A percentile compares a stretch with the other conserved stretches of the same genome.
Evolutionary conservation across 2,797 vertebrate genomes (phyloP).

Genomic region (Rhabdomys pumilio): DNA sequence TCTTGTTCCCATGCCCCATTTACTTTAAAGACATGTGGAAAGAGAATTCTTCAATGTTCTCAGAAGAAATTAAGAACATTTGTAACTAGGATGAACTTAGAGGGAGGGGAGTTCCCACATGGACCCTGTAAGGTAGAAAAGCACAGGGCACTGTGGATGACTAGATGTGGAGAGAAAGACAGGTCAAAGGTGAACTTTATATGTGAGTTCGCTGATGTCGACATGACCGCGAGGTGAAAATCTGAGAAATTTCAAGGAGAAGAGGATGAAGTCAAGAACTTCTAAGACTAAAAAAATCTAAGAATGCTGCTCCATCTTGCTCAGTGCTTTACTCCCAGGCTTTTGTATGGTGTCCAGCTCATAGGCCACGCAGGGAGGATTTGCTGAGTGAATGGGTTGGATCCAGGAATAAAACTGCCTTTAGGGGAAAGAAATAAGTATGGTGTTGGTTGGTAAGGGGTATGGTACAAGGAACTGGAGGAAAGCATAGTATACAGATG

Average conservation of each 20-base stretch:
- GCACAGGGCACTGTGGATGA: neutral
- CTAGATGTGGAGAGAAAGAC: neutral
- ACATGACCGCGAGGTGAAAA: neutral
- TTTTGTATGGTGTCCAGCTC: neutral
- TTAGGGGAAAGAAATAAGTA: neutral
- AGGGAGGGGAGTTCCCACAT: neutral
- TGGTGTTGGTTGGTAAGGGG: neutral
- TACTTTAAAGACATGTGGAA: neutral
- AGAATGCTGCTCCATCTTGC: neutral
- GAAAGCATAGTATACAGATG: neutral
- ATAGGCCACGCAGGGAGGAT: neutral
- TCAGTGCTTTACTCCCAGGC: neutral
- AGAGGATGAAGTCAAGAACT: neutral
- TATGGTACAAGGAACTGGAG: neutral
- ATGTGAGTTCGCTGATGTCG: neutral
- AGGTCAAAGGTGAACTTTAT: neutral
- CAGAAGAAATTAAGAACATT: slow-evolving; percentile 14
- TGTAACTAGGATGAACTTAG: neutral
- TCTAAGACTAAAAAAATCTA: neutral
- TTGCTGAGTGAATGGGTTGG: neutral
- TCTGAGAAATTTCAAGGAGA: neutral
- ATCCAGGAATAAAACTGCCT: neutral
- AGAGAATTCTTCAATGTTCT: slow-evolving; percentile 1
- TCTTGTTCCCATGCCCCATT: neutral
- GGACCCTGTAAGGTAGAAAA: neutral